Percentiles rank a stretch among this genome's conserved stretches.
These are phyloP conservation scores for Ceriagrion tenellum DNA, from an alignment of 2,888 invertebrate genomes.

Conservation along the genomic window DNA sequence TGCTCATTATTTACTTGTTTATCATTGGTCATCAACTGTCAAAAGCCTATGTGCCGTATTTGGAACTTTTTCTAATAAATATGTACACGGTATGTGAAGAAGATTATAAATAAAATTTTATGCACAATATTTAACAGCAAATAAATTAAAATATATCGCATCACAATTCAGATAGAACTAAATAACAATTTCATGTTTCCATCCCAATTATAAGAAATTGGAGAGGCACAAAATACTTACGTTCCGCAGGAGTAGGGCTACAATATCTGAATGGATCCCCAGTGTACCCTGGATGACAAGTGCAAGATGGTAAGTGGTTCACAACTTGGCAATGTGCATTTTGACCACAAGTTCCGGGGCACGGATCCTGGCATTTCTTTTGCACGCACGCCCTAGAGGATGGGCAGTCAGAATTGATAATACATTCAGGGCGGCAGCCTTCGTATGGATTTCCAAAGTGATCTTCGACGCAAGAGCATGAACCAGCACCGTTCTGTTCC, in stretches of 20 bases:
- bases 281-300: conserved; percentile 74
- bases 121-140: neutral
- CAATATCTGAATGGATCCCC: conserved; percentile 73
- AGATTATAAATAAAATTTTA: neutral
- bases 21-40: too few species aligned
- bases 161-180: neutral
- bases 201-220: neutral
- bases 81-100: too few species aligned
- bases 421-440: conserved; percentile 74
- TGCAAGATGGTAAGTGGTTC: conserved; percentile 74
- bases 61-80: too few species aligned
- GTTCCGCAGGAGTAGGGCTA: conserved; percentile 54
- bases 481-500: conserved; percentile 80
- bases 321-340: conserved; percentile 74
- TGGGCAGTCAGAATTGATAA: conserved; percentile 74
- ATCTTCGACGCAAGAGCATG: conserved; percentile 80
- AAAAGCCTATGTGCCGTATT: too few species aligned
- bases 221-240: conserved; percentile 51
- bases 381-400: conserved; percentile 75
- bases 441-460: conserved; percentile 76
- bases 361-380: conserved; percentile 75
- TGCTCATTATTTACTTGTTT: too few species aligned
- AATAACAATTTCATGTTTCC: neutral
- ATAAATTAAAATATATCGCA: neutral
- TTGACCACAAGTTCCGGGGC: conserved; percentile 73